phyloP scores from a whole-genome alignment of 2,113 vertebrate species.

The Fregetta grallaria region DNA sequence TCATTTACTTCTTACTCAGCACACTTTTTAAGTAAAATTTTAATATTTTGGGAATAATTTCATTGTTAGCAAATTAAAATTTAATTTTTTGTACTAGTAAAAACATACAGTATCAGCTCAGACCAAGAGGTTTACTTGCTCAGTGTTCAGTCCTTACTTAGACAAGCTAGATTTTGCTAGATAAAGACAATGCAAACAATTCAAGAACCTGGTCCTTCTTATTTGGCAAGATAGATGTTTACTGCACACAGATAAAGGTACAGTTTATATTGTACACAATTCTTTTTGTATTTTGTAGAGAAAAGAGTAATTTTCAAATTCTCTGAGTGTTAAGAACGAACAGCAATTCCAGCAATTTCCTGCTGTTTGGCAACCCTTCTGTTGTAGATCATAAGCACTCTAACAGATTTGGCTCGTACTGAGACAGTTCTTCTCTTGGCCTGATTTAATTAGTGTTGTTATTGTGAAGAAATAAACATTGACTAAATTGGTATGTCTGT shows the following conservation, averaged over 20 bases:
- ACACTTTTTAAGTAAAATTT: background rate
- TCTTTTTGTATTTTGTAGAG: background rate
- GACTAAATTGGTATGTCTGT: background rate
- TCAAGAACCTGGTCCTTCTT: background rate
- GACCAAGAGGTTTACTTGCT: background rate
- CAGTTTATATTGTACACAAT: background rate
- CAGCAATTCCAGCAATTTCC: background rate
- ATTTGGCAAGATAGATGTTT: background rate
- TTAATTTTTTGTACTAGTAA: background rate
- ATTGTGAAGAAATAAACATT: background rate
- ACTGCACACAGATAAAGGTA: background rate
- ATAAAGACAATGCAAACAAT: background rate
- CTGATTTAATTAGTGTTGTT: background rate
- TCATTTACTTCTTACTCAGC: background rate
- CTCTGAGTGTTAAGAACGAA: background rate
- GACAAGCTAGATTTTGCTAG: background rate
- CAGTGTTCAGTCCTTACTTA: background rate
- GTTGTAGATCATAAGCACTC: background rate
- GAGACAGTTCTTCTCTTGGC: background rate
- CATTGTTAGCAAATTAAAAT: background rate
- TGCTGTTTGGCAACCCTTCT: background rate
- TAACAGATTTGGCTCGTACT: background rate
- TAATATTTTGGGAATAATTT: background rate
- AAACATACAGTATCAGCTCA: background rate
- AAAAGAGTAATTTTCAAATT: background rate